Conservation (phyloP, 2,797 vertebrate species). For the Anguilla marmorata region DNA sequence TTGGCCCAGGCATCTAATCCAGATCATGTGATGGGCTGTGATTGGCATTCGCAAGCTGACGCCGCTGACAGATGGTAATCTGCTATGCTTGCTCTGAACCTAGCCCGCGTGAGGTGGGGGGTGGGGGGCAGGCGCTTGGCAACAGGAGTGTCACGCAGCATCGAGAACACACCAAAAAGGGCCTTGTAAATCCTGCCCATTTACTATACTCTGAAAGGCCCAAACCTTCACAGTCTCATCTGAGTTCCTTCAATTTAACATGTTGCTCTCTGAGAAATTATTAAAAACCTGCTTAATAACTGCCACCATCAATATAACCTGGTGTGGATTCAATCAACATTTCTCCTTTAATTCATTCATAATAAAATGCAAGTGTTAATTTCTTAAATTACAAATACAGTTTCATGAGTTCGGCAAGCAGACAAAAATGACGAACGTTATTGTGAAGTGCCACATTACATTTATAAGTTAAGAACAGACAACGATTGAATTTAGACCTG, state of each 20-base stretch:
- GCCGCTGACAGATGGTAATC: conserved; percentile 73
- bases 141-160: conserved; percentile 17
- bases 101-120: conserved; percentile 39
- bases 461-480: too few relatives aligned
- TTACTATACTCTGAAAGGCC: neutral
- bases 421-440: neutral
- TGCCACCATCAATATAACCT: neutral
- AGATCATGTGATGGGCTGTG: conserved; percentile 43
- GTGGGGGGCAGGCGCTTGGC: conserved; percentile 54
- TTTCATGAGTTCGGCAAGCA: neutral
- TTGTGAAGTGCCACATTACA: neutral
- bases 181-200: neutral
- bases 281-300: neutral
- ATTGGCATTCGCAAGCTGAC: conserved; percentile 59
- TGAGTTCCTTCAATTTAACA: neutral
- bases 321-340: neutral
- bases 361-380: neutral
- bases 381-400: neutral
- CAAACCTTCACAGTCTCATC: neutral
- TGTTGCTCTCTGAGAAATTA: neutral
- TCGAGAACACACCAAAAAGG: neutral
- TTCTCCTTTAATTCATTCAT: neutral
- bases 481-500: too few relatives aligned
- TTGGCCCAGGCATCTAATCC: conserved; percentile 42
- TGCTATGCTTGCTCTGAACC: conserved; percentile 59